Evolutionary conservation across 2,797 vertebrate genomes (phyloP), one percentile per base, ranked within the genome.

Genomic region (Galagoides demidoff): DNA sequence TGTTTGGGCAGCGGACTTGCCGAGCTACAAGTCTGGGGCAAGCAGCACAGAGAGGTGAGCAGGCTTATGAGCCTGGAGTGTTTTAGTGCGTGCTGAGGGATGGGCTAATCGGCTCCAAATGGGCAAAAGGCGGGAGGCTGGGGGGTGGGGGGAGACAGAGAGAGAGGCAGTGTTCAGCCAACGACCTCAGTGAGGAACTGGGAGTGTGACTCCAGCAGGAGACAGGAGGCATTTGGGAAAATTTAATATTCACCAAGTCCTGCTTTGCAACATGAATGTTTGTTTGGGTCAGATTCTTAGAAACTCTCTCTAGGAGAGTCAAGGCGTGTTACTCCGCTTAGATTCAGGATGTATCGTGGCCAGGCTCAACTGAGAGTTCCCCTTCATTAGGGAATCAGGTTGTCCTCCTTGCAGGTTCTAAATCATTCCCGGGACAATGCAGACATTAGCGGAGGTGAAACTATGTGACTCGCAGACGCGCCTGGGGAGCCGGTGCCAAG

Each of bases 281-380:
- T 94, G 23, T 49, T 96, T 92, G 83, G 78, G 78, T 78, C 37
- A 85, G 57, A 78, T 85, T 88, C 45, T 88, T 95, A 63, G 55
- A 85, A 95, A 92, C 31, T 85, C 39, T 59, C 39, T 59, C 34
- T 91, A 37, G 59, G 74, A 39, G 43, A 43, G 37, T 55, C 22
- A 13, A 92, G 86, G 82, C 95, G 45, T 13, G 25, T 81, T 74
- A 49, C 29, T 70, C 31, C 1, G 3, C 11, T 95, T 66, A 71
- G 55, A 76, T 11, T 94, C 92, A 77, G 74, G 73, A 22, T 14
- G 14, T 34, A 43, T 37, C 2, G 3, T 3, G 45, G 82, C 55
- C 57, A 64, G 55, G 52, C 25, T 31, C 89, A 94, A 77, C 2
- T 0, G 17, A 64, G 34, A 39, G 61, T 39, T 23, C 39, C 52